These are phyloP conservation scores for Pseudococcus viburni DNA, from an alignment of 2,888 invertebrate genomes.

Conservation along the genomic window DNA sequence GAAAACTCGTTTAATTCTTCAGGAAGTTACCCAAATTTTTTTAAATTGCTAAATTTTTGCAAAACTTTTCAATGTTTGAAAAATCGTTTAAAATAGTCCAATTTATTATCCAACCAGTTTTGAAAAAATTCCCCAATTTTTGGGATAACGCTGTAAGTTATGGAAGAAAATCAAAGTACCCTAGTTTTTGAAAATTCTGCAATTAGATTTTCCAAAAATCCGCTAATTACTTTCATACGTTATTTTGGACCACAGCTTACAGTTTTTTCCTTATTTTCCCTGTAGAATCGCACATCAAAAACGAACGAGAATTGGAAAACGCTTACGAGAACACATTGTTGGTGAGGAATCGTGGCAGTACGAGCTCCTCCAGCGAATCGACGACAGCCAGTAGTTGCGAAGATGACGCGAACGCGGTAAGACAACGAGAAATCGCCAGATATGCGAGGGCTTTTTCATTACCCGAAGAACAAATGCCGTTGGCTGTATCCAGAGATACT, in stretches of 20 bases:
- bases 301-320: conserved; percentile 54
- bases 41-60: no score
- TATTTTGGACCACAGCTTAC: background rate
- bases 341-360: conserved; percentile 69
- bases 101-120: no score
- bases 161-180: no score
- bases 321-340: conserved; percentile 4
- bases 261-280: background rate
- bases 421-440: conserved; percentile 68
- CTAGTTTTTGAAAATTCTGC: no score
- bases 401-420: conserved; percentile 72
- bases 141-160: no score
- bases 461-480: conserved; percentile 57
- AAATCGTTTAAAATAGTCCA: no score
- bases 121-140: no score
- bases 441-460: conserved; percentile 56
- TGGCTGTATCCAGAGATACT: conserved; percentile 52
- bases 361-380: conserved; percentile 70
- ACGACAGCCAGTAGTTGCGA: conserved; percentile 70
- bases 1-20: no score
- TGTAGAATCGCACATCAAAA: conserved; percentile 57
- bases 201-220: no score
- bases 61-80: no score
- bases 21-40: no score
- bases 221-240: no score